Evolutionary conservation across 2,113 vertebrate species (phyloP).

Genomic region (Coracopsis vasa): DNA sequence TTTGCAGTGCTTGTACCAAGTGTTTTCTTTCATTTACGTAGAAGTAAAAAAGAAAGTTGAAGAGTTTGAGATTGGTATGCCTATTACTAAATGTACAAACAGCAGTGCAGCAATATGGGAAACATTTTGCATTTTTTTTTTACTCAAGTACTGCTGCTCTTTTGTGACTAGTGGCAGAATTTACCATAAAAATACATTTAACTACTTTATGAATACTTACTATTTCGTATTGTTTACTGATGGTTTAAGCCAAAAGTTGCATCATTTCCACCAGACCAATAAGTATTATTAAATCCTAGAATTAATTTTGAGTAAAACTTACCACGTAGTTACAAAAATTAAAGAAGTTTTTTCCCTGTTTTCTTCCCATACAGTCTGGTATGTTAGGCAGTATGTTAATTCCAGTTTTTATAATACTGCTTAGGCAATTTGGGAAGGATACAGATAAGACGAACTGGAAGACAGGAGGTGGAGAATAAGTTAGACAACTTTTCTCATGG

Average conservation of each 20-base stretch:
- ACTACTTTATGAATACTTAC: neutral
- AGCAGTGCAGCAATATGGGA: neutral
- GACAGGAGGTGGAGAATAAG: neutral
- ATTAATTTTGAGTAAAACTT: neutral
- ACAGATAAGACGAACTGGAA: neutral
- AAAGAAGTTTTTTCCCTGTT: neutral
- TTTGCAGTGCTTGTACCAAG: neutral
- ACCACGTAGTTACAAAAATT: neutral
- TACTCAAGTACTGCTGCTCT: neutral
- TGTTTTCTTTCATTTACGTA: neutral
- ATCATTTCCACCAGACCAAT: neutral
- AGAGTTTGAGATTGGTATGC: neutral
- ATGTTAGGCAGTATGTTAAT: neutral
- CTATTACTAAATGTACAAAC: neutral
- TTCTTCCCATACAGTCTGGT: neutral
- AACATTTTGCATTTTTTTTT: neutral
- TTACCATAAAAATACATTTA: neutral
- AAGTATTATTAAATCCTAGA: neutral
- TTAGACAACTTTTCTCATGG: neutral
- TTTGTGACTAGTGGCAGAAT: neutral
- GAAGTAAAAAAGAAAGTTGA: neutral
- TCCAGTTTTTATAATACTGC: neutral
- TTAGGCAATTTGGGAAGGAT: neutral
- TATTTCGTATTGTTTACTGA: neutral
- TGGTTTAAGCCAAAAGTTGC: neutral